phyloP scores from a whole-genome alignment of 2,797 vertebrate genomes.

The Gila robusta region DNA sequence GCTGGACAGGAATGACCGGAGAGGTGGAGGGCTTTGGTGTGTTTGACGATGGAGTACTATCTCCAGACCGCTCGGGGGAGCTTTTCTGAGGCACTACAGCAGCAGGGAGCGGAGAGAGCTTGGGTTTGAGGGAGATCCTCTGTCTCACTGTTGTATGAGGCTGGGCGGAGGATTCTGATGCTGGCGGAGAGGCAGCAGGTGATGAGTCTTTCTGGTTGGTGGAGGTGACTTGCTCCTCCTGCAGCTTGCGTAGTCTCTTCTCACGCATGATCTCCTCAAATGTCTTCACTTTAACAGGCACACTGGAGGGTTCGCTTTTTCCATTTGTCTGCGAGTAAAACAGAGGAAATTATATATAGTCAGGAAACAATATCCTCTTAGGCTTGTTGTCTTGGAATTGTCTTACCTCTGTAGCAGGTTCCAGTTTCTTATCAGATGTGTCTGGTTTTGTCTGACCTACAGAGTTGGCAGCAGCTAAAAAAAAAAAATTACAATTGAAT shows the following conservation, averaged over 20 bases:
- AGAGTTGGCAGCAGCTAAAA: slow-evolving; percentile 49
- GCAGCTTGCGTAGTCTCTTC: slow-evolving; percentile 83
- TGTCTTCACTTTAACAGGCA: slow-evolving; percentile 83
- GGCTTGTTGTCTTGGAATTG: not conserved
- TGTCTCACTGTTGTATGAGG: slow-evolving; percentile 59
- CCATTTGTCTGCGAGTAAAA: slow-evolving; percentile 63
- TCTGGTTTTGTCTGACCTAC: slow-evolving; percentile 61
- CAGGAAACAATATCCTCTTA: not conserved
- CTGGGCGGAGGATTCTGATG: slow-evolving; percentile 39
- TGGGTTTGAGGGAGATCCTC: slow-evolving; percentile 59
- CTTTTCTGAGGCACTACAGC: slow-evolving; percentile 19
- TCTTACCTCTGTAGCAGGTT: slow-evolving; percentile 68
- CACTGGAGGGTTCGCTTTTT: slow-evolving; percentile 46
- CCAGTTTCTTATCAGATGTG: slow-evolving; percentile 58
- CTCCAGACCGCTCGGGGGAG: slow-evolving; percentile 30
- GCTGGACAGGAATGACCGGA: slow-evolving; percentile 19
- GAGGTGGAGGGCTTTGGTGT: slow-evolving; percentile 7
- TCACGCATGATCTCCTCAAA: slow-evolving; percentile 88
- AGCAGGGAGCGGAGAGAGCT: slow-evolving; percentile 38
- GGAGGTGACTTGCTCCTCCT: slow-evolving; percentile 68
- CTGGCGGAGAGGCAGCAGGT: slow-evolving; percentile 35
- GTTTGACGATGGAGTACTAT: slow-evolving; percentile 1
- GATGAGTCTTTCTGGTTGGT: slow-evolving; percentile 47
- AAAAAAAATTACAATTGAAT: slow-evolving; percentile 4
- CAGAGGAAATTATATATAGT: not conserved